A percentile compares a stretch with the other conserved stretches of the same genome.
Conservation (phyloP, 2,797 vertebrate species). For the Characodon lateralis region DNA sequence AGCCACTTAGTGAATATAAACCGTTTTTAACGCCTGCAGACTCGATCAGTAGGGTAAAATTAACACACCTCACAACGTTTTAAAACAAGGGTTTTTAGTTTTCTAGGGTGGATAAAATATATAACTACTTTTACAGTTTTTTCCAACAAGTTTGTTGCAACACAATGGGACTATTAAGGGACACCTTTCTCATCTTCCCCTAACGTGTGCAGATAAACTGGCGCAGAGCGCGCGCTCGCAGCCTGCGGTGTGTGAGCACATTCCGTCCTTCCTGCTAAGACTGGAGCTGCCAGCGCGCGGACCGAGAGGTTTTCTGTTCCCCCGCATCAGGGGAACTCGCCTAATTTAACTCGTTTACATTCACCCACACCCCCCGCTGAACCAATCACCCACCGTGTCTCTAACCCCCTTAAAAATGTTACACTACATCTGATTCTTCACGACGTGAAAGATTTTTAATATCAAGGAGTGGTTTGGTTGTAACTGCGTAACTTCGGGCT, state of each 20-base stretch:
- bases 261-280: constrained; percentile 77
- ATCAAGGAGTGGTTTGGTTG: constrained; percentile 40
- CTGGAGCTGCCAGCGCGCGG: constrained; percentile 69
- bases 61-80: background rate
- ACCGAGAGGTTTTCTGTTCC: constrained; percentile 66
- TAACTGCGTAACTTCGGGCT: constrained; percentile 35
- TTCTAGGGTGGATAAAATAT: background rate
- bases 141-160: background rate
- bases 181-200: background rate
- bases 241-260: constrained; percentile 69
- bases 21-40: background rate
- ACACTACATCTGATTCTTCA: background rate
- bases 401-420: background rate
- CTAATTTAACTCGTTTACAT: constrained; percentile 41
- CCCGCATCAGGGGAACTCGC: constrained; percentile 57
- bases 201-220: background rate
- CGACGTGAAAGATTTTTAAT: constrained; percentile 21
- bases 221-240: constrained; percentile 25
- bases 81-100: background rate
- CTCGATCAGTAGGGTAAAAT: background rate
- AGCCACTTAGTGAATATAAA: background rate
- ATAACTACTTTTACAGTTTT: background rate
- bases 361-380: constrained; percentile 4
- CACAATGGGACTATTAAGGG: background rate
- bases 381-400: background rate